Evolutionary conservation across 30 jellyfish, hydroid and myxozoan species (phyloP).

Genomic region (Pelagia noctiluca): DNA sequence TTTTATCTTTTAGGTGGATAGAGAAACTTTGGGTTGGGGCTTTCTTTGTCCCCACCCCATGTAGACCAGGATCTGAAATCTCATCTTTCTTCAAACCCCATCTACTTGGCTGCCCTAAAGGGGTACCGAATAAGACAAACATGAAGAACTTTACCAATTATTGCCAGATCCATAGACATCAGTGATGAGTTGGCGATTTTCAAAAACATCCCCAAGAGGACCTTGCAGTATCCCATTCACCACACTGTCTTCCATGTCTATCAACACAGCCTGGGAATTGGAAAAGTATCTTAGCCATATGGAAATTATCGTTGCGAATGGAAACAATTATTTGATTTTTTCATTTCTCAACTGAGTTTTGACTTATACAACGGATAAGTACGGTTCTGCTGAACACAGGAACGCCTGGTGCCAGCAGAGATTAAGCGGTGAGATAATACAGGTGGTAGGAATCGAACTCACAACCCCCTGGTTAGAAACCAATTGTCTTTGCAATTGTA

Average conservation of each 20-base stretch:
- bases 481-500: no score
- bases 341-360: neutral
- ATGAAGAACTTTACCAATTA: conserved; percentile 67
- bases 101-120: neutral
- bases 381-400: neutral
- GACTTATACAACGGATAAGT: neutral
- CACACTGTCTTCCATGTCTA: conserved; percentile 98
- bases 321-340: neutral
- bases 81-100: no score
- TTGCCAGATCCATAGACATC: conserved; percentile 96
- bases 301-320: neutral
- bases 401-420: neutral
- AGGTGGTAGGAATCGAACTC: no score
- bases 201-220: conserved; percentile 78
- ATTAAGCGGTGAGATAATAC: no score
- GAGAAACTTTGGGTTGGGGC: no score
- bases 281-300: neutral
- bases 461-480: no score
- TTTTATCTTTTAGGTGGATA: no score
- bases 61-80: no score
- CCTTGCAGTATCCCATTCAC: conserved; percentile 88
- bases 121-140: neutral
- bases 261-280: conserved; percentile 75
- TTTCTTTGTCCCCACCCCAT: no score
- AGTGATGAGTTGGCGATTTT: conserved; percentile 78